Conservation (phyloP, 2,888 invertebrate genomes). For the Troilus luridus region DNA sequence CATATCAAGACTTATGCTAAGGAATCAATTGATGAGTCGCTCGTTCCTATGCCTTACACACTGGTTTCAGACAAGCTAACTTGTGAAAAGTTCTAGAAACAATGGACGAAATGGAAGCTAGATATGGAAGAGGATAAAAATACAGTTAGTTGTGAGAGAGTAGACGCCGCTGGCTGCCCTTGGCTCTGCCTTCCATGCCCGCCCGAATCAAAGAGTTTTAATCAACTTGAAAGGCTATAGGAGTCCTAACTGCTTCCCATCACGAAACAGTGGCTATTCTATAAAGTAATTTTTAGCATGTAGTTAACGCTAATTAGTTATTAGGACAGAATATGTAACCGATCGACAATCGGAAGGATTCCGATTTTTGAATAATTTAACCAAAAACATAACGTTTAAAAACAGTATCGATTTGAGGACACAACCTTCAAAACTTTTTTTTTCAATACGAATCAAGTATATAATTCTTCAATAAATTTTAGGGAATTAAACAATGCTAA, state of each 20-base stretch:
- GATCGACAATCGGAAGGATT: background rate
- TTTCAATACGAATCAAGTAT: no score
- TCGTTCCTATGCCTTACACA: background rate
- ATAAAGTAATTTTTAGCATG: conserved; percentile 22
- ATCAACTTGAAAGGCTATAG: conserved; percentile 19
- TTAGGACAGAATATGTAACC: background rate
- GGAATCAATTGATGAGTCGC: background rate
- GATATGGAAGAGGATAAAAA: background rate
- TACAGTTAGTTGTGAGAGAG: background rate
- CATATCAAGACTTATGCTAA: background rate
- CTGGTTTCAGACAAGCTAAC: background rate
- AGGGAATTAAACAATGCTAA: no score
- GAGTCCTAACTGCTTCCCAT: background rate
- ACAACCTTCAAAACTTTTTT: no score
- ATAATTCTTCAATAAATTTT: no score
- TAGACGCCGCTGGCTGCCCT: background rate
- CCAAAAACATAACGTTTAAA: background rate
- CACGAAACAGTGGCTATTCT: background rate
- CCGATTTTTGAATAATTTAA: background rate
- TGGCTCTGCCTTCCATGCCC: background rate
- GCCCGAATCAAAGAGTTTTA: conserved; percentile 5
- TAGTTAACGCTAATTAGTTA: background rate
- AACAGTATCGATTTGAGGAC: background rate
- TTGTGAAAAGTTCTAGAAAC: background rate
- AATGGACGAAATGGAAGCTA: background rate